Evolutionary conservation across 2,113 vertebrate species (phyloP), one percentile per base, ranked within the genome.

Genomic region (Pachycephala philippinensis): DNA sequence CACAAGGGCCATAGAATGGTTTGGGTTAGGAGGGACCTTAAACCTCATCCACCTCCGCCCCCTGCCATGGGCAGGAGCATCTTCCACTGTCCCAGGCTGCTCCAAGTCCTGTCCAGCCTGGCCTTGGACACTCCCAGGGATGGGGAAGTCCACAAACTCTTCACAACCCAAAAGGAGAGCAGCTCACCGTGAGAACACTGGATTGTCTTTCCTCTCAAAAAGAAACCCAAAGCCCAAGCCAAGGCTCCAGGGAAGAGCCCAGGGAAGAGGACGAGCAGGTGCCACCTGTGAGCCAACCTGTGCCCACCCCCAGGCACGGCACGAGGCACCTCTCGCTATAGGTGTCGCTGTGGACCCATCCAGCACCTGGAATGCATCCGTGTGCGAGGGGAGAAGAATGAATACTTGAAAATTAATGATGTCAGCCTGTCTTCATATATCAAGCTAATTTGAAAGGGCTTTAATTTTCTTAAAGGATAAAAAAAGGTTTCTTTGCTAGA

Each of bases 401-500:
- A 97, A 88, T 49, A 59, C 96, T 95, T 94, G 97, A 95, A 98
- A 98, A 98, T 98, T 98, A 98, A 98, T 97, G 95, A 98, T 98
- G 98, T 98, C 98, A 98, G 98, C 97, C 97, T 98, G 98, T 98
- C 98, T 98, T 97, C 97, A 95, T 98, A 97, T 95, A 98, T 98
- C 98, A 98, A 98, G 97, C 97, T 98, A 98, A 98, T 98, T 97
- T 98, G 98, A 98, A 98, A 98, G 98, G 98, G 98, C 98, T 98
- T 98, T 98, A 98, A 98, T 98, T 98, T 98, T 98, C 98, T 98
- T 98, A 98, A 98, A 98, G 98, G 98, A 98, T 98, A 98, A 98
- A 98, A 98, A 98, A 98, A 98, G 98, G 98, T 98, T 98, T 98
- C 98, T 98, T 98, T 98, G 98, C 98, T 98, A 98, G 99, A 99